phyloP scores from a whole-genome alignment of 1,140 invertebrate genomes.

The Cherax destructor region DNA sequence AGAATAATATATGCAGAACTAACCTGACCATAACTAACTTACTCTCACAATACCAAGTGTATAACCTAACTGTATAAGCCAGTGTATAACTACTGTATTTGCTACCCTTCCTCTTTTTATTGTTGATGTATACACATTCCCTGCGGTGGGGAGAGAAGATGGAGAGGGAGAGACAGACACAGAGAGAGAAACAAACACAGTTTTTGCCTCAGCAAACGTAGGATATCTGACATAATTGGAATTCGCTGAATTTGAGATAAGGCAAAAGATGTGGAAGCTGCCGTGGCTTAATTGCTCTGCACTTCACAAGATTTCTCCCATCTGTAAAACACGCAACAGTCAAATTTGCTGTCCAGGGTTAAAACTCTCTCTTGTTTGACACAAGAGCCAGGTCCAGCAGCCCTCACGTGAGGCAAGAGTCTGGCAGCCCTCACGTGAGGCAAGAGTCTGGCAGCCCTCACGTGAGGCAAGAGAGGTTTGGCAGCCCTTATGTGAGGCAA shows the following conservation, averaged over 20 bases:
- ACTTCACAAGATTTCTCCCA: constrained; percentile 55
- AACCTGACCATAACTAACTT: too few species aligned
- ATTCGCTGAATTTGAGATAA: constrained; percentile 58
- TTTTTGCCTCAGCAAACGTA: background rate
- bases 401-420: constrained; percentile 17
- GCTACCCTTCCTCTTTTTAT: too few species aligned
- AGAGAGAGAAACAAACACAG: background rate
- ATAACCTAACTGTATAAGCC: too few species aligned
- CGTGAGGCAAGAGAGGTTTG: background rate
- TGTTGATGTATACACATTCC: too few species aligned
- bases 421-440: constrained; percentile 19
- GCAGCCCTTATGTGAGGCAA: background rate
- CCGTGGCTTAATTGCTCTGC: constrained; percentile 52
- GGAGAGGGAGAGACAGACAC: background rate
- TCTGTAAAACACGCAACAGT: constrained; percentile 42
- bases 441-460: constrained; percentile 22
- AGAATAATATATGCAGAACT: too few species aligned
- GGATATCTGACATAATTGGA: constrained; percentile 57
- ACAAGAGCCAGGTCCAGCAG: constrained; percentile 38
- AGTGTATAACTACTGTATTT: too few species aligned
- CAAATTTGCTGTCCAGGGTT: constrained; percentile 59
- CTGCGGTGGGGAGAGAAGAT: background rate
- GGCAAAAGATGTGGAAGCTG: constrained; percentile 30
- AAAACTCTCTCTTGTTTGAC: constrained; percentile 57
- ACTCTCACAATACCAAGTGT: too few species aligned